Evolutionary conservation across 30 jellyfish, hydroid and myxozoan genomes (phyloP), one percentile per base, ranked within the genome.

Genomic region (Chrysaora quinquecirrha): DNA sequence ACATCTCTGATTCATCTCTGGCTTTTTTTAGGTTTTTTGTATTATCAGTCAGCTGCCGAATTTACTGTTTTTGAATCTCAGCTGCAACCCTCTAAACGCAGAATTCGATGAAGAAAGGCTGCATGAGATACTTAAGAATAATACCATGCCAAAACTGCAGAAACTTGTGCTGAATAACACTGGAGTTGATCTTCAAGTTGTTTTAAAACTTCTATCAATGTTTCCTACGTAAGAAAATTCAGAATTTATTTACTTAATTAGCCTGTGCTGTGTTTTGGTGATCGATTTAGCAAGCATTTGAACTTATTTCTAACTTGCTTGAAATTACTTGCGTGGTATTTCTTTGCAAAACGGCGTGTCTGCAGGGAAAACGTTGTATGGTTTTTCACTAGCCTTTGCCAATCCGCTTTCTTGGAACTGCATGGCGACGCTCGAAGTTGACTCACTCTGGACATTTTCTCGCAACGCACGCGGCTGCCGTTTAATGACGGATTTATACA

Each of bases 21-120:
- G n/a, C n/a, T n/a, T 16, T 28, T 62, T 62, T 21, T 76, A 84
- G 95, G 75, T 84, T 2, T 84, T 84, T 71, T 19, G 58, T 48
- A 71, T 84, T 10, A 16, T 84, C 35, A 27, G 78, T 48, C 95
- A 84, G 71, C 87, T 84, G 33, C 95, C 95, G 28, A 71, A 67
- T 34, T 35, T 89, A 67, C 64, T 76, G 31, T 89, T 81, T 82
- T 64, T 89, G 60, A 89, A 89, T 50, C 91, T 89, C 29, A 74
- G 83, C 0, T 66, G 58, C 64, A 85, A 85, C 69, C 96, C 96
- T 60, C 86, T 85, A 24, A 86, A 67, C 20, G 20, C 64, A 11
- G 46, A 47, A 48, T 75, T 64, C 47, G 89, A 75, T 19, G 65
- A 74, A 24, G 71, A 63, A 20, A 52, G 32, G 9, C 21, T 62